Evolutionary conservation across 1,140 invertebrate species (phyloP).

Genomic region (Sinonovacula constricta): DNA sequence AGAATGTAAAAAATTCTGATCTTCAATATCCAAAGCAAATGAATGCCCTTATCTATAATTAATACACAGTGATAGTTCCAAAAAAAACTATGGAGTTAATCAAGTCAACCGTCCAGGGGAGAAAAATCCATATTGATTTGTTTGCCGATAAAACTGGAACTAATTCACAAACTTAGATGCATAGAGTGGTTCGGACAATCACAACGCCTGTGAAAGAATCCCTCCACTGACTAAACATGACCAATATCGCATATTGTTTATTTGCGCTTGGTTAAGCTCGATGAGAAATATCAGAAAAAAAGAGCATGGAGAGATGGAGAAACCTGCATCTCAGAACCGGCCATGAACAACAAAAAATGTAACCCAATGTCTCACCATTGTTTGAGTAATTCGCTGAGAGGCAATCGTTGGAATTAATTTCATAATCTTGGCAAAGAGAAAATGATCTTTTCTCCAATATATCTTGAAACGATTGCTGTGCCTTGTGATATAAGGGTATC

Average conservation of each 20-base stretch:
- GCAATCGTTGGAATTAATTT: constrained; percentile 48
- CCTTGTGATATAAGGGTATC: constrained; percentile 40
- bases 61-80: constrained; percentile 52
- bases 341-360: constrained; percentile 30
- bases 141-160: constrained; percentile 37
- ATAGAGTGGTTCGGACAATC: constrained; percentile 26
- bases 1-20: constrained; percentile 26
- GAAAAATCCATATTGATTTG: constrained; percentile 54
- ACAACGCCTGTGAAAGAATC: constrained; percentile 37
- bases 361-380: too few species aligned
- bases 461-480: constrained; percentile 44
- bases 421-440: constrained; percentile 45
- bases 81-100: constrained; percentile 55
- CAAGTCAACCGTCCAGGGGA: constrained; percentile 28
- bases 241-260: constrained; percentile 44
- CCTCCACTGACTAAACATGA: constrained; percentile 27
- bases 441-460: constrained; percentile 48
- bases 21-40: constrained; percentile 41
- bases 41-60: constrained; percentile 54
- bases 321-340: constrained; percentile 24
- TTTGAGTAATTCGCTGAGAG: constrained; percentile 36
- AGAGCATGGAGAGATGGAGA: too few species aligned
- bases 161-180: constrained; percentile 50
- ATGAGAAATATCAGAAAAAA: constrained; percentile 33
- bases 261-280: constrained; percentile 37